Evolutionary conservation across 2,113 vertebrate genomes (phyloP), one percentile per base, ranked within the genome.

Genomic region (Carassius carassius): DNA sequence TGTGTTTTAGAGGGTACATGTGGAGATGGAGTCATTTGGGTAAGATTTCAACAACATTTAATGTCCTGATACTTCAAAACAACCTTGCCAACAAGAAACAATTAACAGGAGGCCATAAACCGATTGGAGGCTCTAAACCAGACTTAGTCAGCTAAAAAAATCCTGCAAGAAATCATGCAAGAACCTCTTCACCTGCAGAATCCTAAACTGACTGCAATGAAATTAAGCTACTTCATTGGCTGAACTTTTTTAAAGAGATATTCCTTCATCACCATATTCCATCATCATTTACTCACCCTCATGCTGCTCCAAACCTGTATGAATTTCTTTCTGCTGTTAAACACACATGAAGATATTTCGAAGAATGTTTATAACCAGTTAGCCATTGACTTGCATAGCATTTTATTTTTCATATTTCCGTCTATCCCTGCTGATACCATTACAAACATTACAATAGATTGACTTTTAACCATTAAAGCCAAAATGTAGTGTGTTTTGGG

Each of bases 1-100:
- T 35, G 76, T 19, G 3, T 78, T 60, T 78, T 60, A 37, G 56
- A 62, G 54, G 44, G 29, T 60, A 78, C 60, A 65, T 47, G 58
- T 35, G 1, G 78, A 63, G 35, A 23, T 63, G 3, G 9, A 44
- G n/a, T 12, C 77, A 47, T 47, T 29, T 44, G 35, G 23, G 58
- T 19, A 60, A 6, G 56, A 35, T 74, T 32, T 32, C 4, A 78
- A 58, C 17, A 35, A 23, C 35, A 60, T 60, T 41, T 29, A 12
- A 3, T n/a, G 58, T 41, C 5, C 17, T 80, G 78, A 23, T 80
- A 80, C 35, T n/a, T 44, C 2, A 4, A 78, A 41, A 78, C 17
- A 56, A 60, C 54, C 23, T 37, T 41, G 76, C 54, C 65, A 32
- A 65, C 37, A 60, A 78, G 29, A 37, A 35, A 21, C 58, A 58